Evolutionary conservation across 2,113 vertebrate genomes (phyloP), one percentile per base, ranked within the genome.

Genomic region (Struthidea cinerea): DNA sequence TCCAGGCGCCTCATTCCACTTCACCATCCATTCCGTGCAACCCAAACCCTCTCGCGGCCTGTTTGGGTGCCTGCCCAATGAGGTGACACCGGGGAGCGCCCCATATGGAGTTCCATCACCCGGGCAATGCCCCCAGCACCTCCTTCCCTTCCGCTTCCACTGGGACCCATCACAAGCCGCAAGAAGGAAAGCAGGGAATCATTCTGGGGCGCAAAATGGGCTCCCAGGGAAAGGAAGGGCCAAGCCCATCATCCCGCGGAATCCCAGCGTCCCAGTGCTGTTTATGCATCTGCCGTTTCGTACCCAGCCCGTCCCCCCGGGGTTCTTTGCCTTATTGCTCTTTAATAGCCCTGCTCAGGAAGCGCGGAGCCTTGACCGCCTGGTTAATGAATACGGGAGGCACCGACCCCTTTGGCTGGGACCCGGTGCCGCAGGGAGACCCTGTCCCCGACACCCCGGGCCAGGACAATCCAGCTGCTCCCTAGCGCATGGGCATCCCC

Each of bases 301-400:
- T 47, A 55, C 30, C 27, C 19, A 6, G 7, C 9, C 3, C 8
- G 3, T 71, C 3, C 69, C 90, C 84, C 1, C 24, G 4, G 73
- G 82, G 53, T 37, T 85, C 16, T 61, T 90, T 76, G 41, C 56
- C 32, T 90, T 76, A 83, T 61, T 85, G 95, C 92, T 44, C 50
- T 68, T 79, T 97, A 94, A 96, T 87, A n/a, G 75, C 92, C 20
- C 53, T 47, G 65, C 85, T 84, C 95, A 75, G 94, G 91, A 95
- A 96, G 76, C n/a, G 2, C 23, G 0, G 37, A n/a, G 17, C 19
- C 30, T 65, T 24, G 21, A 44, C 13, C 9, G 8, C 61, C 41
- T 37, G 87, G 88, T 96, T 97, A 96, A 97, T 97, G 61, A 94
- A 53, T 73, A 44, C 37, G 16, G 3, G 39, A 87, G 35, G 56